phyloP scores from a whole-genome alignment of 1,140 invertebrate species.

The Coenobita brevimanus region DNA sequence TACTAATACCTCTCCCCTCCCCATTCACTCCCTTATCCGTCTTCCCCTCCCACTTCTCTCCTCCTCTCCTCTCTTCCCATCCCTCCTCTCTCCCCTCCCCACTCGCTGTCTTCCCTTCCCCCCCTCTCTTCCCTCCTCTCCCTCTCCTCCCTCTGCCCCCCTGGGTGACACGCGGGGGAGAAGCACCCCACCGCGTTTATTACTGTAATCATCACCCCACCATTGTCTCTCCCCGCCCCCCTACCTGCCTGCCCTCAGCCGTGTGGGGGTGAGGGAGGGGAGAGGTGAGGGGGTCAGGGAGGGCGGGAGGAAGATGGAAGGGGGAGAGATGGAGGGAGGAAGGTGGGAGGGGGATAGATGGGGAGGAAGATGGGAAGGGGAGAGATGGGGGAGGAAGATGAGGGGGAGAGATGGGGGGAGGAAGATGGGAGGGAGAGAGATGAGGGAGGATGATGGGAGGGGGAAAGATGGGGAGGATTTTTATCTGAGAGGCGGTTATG shows the following conservation, averaged over 20 bases:
- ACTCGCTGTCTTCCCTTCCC: not conserved
- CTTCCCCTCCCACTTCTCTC: no score
- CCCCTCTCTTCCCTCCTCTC: not conserved
- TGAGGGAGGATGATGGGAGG: not conserved
- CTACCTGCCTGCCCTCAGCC: conserved; percentile 35
- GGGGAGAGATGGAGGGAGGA: not conserved
- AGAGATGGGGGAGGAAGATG: no score
- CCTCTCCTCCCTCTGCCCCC: not conserved
- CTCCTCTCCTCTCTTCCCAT: not conserved
- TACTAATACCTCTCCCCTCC: not conserved
- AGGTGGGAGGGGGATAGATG: not conserved
- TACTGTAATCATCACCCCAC: conserved; percentile 54
- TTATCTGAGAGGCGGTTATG: no score
- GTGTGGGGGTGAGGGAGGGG: not conserved
- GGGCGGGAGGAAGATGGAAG: not conserved
- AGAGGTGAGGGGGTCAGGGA: not conserved
- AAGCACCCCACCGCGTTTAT: conserved; percentile 48
- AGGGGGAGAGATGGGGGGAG: not conserved
- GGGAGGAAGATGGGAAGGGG: not conserved
- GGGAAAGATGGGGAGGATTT: not conserved
- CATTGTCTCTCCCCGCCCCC: conserved; percentile 32
- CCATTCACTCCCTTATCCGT: no score
- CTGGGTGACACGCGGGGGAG: conserved; percentile 37
- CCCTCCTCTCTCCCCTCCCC: not conserved
- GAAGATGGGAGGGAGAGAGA: not conserved